These are phyloP conservation scores for Cyprinodon brontotheroides DNA, from an alignment of 2,113 vertebrate species.

Conservation along the genomic window DNA sequence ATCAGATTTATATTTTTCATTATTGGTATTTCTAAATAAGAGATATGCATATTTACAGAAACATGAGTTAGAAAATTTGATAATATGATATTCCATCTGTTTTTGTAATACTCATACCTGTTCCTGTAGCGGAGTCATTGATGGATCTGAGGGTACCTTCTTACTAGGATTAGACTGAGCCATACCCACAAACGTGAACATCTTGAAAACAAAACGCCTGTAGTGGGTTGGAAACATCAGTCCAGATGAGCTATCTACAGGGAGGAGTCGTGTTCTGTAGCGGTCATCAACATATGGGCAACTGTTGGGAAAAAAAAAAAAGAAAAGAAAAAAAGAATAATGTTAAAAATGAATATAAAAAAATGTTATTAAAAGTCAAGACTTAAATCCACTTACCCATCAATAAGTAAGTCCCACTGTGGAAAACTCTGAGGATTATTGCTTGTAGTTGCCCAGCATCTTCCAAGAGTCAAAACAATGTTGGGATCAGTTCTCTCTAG, in stretches of 20 bases:
- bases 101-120: conserved; percentile 38
- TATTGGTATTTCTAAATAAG: too few species aligned
- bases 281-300: conserved; percentile 68
- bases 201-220: conserved; percentile 71
- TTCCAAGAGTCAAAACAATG: conserved; percentile 81
- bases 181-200: conserved; percentile 72
- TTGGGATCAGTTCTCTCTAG: conserved; percentile 81
- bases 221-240: conserved; percentile 59
- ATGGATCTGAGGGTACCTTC: not conserved
- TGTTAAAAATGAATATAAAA: not conserved
- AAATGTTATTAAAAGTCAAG: not conserved
- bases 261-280: conserved; percentile 58
- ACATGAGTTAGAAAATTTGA: too few species aligned
- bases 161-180: not conserved
- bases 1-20: too few species aligned
- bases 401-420: conserved; percentile 81
- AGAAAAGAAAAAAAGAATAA: not conserved
- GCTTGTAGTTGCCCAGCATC: conserved; percentile 81
- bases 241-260: conserved; percentile 33
- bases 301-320: conserved; percentile 23
- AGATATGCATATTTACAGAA: too few species aligned
- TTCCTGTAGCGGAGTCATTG: conserved; percentile 34
- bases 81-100: not conserved
- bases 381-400: conserved; percentile 69
- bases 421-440: conserved; percentile 51